Percentiles rank a stretch among this genome's conserved stretches.
Conservation (phyloP, 2,888 invertebrate species). For the Agrotis segetum region DNA sequence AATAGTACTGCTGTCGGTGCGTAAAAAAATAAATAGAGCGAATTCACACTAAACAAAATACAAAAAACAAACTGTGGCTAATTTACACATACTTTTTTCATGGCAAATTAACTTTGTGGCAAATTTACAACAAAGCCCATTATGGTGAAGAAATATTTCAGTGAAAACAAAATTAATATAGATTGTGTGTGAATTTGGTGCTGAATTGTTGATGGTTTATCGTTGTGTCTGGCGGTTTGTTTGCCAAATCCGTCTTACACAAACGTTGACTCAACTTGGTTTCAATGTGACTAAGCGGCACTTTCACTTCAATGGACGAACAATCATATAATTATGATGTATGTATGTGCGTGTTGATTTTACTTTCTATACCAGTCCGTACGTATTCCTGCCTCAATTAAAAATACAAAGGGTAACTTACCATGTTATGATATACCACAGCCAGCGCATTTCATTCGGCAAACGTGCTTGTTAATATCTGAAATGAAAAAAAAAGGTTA, state of each 20-base stretch:
- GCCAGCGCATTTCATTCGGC: conserved; percentile 69
- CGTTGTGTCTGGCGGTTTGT: conserved; percentile 8
- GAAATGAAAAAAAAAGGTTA: conserved; percentile 57
- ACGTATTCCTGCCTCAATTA: conserved; percentile 16
- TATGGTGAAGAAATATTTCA: conserved; percentile 24
- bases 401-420: conserved; percentile 65
- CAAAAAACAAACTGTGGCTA: no score
- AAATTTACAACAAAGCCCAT: no score
- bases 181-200: conserved; percentile 21
- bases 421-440: conserved; percentile 70
- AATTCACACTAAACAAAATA: no score
- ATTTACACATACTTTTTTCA: no score
- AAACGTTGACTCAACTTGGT: conserved; percentile 53
- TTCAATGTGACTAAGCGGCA: conserved; percentile 56
- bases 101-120: no score
- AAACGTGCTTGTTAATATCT: conserved; percentile 58
- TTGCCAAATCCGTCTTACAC: conserved; percentile 24
- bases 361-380: conserved; percentile 65
- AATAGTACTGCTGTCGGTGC: no score
- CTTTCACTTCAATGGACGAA: conserved; percentile 67
- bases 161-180: conserved; percentile 40
- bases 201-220: conserved; percentile 15
- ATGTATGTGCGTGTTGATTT: conserved; percentile 60
- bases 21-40: no score
- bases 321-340: conserved; percentile 62